These are phyloP conservation scores for Phytoseiulus persimilis DNA, from an alignment of 2,888 invertebrate species.

Conservation along the genomic window DNA sequence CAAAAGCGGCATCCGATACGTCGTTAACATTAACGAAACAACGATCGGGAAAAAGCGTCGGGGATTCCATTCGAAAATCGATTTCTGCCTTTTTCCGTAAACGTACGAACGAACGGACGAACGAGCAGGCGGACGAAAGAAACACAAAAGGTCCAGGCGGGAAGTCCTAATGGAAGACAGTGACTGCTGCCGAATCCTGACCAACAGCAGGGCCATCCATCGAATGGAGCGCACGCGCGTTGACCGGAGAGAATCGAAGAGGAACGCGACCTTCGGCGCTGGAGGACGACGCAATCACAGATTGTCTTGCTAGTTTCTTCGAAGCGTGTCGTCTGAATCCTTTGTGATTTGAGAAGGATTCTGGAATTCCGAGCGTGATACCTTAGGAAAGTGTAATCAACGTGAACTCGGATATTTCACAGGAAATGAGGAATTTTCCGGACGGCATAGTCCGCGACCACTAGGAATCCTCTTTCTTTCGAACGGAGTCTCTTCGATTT, in stretches of 20 bases:
- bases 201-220: background rate
- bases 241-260: background rate
- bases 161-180: background rate
- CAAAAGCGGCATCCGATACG: background rate
- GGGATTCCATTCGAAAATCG: background rate
- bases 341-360: background rate
- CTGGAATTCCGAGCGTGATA: background rate
- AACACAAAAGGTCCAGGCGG: background rate
- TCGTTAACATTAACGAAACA: conserved; percentile 5
- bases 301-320: no score
- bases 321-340: background rate
- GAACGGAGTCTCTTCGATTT: no score
- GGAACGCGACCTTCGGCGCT: background rate
- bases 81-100: background rate
- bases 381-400: background rate
- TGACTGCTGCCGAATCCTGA: background rate
- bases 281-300: background rate
- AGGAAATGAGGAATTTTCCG: background rate
- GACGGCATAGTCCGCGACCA: background rate
- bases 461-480: background rate
- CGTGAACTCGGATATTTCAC: background rate
- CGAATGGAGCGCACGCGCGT: background rate
- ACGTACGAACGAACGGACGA: background rate
- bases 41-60: background rate
- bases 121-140: background rate